Evolutionary conservation across 2,888 invertebrate species (phyloP), one percentile per base, ranked within the genome.

Genomic region (Epinotia brunnichana): DNA sequence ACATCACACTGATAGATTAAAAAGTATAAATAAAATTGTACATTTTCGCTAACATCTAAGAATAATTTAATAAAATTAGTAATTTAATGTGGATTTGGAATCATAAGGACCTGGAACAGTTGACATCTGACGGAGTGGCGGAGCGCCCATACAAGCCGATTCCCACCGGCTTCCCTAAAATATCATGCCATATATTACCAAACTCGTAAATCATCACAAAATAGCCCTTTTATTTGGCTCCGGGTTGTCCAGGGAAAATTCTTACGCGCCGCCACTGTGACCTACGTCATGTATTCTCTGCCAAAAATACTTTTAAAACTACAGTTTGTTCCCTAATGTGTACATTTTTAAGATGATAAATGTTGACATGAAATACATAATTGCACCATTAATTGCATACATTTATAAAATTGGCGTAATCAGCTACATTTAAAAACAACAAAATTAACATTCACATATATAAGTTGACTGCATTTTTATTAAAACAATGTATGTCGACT

Each of bases 11-110:
- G 74, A 73, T 73, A 48, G 60, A 73, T 76, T 64, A 54, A 71
- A 64, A 39, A n/a, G 48, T 53, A 51, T 41, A 44, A 77, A 74
- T 54, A 67, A 74, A 77, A 76, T 77, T 80, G 79, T 80, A 79
- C 78, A 77, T 68, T 75, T 70, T 64, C 35, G n/a, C 39, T 73
- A 74, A 74, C 60, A 67, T 68, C 68, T 73, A 69, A 29, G 29
- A 68, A 76, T 73, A 76, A 76, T 74, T 75, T 53, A 44, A 72
- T 41, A 24, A 59, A 39, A 44, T 61, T 48, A 71, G 15, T 35
- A n/a, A 44, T 41, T 53, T 35, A 15, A 41, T 19, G 60, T 67
- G 57, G 41, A 54, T 60, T 60, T 71, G 51, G 41, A 67, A 54
- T 61, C 39, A 54, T 15, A 67, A 64, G 59, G 39, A 64, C 64